Conservation (phyloP, 2,113 vertebrate species). For the Lasiurus cinereus region DNA sequence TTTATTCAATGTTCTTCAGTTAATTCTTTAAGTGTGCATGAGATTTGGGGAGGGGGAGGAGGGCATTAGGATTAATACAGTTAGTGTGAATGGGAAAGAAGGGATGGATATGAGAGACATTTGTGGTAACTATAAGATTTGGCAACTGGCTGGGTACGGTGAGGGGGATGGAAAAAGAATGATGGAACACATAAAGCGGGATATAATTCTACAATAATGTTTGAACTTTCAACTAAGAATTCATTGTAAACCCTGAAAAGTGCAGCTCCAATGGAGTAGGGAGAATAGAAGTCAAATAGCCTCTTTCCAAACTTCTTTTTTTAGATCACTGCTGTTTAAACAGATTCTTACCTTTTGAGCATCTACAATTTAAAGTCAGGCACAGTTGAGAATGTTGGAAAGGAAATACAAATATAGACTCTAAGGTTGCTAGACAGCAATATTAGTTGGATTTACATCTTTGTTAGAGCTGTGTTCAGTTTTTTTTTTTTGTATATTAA, state of each 20-base stretch:
- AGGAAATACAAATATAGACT: constrained; percentile 7
- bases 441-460: constrained; percentile 26
- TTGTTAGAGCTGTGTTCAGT: neutral
- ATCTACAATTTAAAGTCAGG: neutral
- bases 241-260: neutral
- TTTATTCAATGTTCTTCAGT: neutral
- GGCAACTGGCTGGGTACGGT: neutral
- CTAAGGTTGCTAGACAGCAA: neutral
- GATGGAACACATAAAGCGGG: neutral
- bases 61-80: neutral
- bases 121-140: neutral
- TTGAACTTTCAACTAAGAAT: neutral
- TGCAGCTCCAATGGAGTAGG: neutral
- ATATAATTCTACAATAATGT: neutral
- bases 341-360: neutral
- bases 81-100: neutral
- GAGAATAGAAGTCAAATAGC: neutral
- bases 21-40: neutral
- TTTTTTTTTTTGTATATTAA: neutral
- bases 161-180: neutral
- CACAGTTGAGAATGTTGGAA: neutral
- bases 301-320: neutral
- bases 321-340: neutral
- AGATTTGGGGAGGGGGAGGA: neutral
- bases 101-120: neutral